phyloP scores from a whole-genome alignment of 2,888 invertebrate species.

The Spisula subtruncata region DNA sequence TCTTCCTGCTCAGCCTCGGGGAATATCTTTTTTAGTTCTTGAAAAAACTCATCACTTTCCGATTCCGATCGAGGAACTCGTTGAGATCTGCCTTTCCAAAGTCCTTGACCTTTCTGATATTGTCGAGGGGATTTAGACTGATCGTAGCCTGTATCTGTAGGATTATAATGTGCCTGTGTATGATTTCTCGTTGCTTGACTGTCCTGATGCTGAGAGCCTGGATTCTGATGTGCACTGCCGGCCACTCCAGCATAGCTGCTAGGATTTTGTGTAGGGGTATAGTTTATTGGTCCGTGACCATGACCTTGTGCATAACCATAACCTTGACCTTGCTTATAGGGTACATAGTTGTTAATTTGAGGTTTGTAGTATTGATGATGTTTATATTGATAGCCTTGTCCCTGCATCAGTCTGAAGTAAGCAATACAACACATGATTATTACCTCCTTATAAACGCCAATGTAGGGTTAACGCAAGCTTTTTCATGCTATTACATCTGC shows the following conservation, averaged over 20 bases:
- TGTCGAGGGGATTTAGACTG: conserved; percentile 1
- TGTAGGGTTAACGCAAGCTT: too few species aligned
- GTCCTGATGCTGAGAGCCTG: background rate
- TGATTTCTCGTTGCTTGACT: too few species aligned
- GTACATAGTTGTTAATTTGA: conserved; percentile 18
- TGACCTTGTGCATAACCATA: conserved; percentile 31
- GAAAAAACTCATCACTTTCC: conserved; percentile 71
- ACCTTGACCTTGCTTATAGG: conserved; percentile 33
- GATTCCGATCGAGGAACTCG: conserved; percentile 59
- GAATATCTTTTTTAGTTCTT: conserved; percentile 76
- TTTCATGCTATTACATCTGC: too few species aligned
- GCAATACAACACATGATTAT: too few species aligned
- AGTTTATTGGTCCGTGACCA: background rate
- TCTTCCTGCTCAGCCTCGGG: conserved; percentile 74
- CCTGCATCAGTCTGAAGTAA: background rate
- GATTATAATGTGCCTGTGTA: background rate
- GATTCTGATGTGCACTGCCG: background rate
- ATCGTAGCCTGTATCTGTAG: background rate
- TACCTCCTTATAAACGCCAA: too few species aligned
- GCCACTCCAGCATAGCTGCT: conserved; percentile 30
- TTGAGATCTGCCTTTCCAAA: conserved; percentile 28
- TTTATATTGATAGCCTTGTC: background rate
- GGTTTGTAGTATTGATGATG: background rate
- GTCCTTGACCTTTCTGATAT: conserved; percentile 35
- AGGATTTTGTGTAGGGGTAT: background rate